Evolutionary conservation across 2,797 vertebrate species (phyloP).

Genomic region (Tachyglossus aculeatus): DNA sequence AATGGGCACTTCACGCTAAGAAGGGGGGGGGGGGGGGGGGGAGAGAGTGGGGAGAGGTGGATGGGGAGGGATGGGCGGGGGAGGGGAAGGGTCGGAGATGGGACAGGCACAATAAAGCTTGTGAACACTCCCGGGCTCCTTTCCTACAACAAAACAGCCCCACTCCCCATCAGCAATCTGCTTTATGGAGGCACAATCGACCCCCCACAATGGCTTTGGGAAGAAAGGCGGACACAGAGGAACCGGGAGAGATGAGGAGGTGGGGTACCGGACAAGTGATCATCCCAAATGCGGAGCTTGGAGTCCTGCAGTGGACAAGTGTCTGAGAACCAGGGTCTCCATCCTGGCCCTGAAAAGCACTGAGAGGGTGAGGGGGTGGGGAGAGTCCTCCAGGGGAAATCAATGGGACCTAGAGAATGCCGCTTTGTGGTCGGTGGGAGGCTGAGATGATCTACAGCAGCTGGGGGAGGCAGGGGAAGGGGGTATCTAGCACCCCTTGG

Average conservation of each 20-base stretch:
- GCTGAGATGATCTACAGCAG: too few species aligned
- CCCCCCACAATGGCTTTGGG: slow-evolving; percentile 59
- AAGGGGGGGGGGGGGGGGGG: slow-evolving; percentile 70
- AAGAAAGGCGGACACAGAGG: slow-evolving; percentile 64
- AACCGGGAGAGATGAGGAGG: slow-evolving; percentile 35
- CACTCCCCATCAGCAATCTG: slow-evolving; percentile 69
- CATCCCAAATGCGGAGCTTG: too few species aligned
- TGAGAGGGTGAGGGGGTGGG: too few species aligned
- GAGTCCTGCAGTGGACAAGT: too few species aligned
- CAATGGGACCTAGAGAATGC: too few species aligned
- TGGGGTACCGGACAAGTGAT: background rate
- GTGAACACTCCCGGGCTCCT: slow-evolving; percentile 77
- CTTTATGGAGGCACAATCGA: slow-evolving; percentile 70
- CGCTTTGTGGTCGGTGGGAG: too few species aligned
- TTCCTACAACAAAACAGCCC: slow-evolving; percentile 59
- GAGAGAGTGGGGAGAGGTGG: slow-evolving; percentile 78
- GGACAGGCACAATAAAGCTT: slow-evolving; percentile 81
- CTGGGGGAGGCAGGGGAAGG: too few species aligned
- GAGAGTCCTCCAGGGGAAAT: too few species aligned
- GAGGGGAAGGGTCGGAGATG: too few species aligned
- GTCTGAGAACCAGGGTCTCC: too few species aligned
- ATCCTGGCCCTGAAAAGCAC: too few species aligned
- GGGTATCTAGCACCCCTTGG: too few species aligned
- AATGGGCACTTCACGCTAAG: slow-evolving; percentile 74
- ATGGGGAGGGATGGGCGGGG: slow-evolving; percentile 78